phyloP scores from a whole-genome alignment of 2,888 invertebrate species.

The Trachelus troglodyta region DNA sequence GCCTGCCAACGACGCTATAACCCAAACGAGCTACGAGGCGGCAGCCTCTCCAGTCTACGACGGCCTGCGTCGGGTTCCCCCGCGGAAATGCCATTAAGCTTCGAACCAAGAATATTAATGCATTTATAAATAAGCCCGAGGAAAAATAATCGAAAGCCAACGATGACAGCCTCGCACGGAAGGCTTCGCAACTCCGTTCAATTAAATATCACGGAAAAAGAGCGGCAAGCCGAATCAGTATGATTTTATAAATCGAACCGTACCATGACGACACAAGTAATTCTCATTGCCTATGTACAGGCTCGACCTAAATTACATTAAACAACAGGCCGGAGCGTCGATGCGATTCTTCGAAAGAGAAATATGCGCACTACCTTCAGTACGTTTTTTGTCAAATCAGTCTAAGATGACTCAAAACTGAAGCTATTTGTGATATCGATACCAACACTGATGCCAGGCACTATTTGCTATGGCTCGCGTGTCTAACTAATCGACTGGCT shows the following conservation, averaged over 20 bases:
- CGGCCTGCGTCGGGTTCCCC: slow-evolving; percentile 4
- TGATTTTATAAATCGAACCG: not conserved
- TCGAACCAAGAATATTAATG: slow-evolving; percentile 51
- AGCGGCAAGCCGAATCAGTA: not conserved
- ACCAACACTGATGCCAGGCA: not conserved
- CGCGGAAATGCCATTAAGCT: slow-evolving; percentile 47
- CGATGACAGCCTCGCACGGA: not conserved
- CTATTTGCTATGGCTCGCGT: not conserved
- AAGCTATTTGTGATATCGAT: not conserved
- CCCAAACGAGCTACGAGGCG: not conserved
- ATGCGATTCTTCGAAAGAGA: not conserved
- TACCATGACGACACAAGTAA: not conserved
- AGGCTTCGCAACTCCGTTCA: not conserved
- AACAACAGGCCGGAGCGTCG: not conserved
- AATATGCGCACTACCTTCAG: not conserved
- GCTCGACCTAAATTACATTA: not conserved
- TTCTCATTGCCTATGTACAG: not conserved
- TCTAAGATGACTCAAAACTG: not conserved
- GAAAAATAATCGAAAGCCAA: slow-evolving; percentile 39
- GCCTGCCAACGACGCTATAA: not conserved
- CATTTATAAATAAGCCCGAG: slow-evolving; percentile 55
- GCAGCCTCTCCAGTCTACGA: not conserved
- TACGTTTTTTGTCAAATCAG: not conserved
- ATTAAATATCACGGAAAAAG: not conserved
- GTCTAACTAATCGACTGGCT: not conserved